Base-by-base conservation (phyloP, 2,888 invertebrate species). In the Antitype chi region DNA sequence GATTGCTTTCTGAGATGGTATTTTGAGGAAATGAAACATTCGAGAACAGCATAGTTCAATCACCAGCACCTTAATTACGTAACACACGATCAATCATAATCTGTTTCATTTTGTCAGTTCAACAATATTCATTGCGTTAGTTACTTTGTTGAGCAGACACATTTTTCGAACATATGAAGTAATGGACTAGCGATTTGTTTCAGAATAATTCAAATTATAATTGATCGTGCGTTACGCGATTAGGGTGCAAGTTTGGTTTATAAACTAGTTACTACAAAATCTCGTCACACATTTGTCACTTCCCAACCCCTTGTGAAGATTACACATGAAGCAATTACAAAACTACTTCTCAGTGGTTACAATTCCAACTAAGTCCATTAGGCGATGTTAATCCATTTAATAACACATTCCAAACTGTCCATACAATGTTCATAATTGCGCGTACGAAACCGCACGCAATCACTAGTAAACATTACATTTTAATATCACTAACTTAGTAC, bases 401-500 rank as follows among this genome's bases (percentile, higher is more conserved):
- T 78, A 74, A 71, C 55, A 55, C 71, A 83, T 78, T 52, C 70
- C 28, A 57, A 74, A 63, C 78, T 57, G 74, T 68, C 63, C 69
- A 53, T 66, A 74, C 79, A 74, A 82, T 71, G 79, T 79, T 25
- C 57, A 23, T 64, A 69, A 74, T 59, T 60, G 69, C 59, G 78
- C 72, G 75, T 52, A 82, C 73, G 81, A 62, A 85, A 67, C 81
- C 74, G 79, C 69, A 74, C 23, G 83, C 75, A 81, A 76, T 77
- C 63, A 74, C 79, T 76, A 72, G 75, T 74, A 71, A 64, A 71
- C 73, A 81, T 77, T 69, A 77, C 38, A 70, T 69, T 81, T 84
- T 76, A 85, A 77, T 81, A 76, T 49, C 75, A 79, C 69, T 77
- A 79, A 77, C 73, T 84, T 86, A 81, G 81, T 86, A 74, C 81